Base-by-base conservation (phyloP, 1,140 invertebrate species). In the Meloidogyne exigua region DNA sequence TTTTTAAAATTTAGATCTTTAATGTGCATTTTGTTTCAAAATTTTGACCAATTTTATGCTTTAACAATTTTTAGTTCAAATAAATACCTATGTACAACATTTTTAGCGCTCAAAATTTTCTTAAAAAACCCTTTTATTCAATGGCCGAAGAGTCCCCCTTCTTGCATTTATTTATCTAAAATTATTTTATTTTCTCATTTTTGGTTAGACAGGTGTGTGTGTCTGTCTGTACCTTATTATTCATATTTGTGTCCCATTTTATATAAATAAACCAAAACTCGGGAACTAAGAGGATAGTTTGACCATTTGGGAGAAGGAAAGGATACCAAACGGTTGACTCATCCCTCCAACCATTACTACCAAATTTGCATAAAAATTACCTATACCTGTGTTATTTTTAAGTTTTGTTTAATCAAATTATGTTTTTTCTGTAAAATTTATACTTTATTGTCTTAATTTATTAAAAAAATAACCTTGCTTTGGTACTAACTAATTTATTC, bases 21-120 rank as follows among this genome's bases (percentile, higher is more conserved):
- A n/a, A n/a, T n/a, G n/a, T n/a, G n/a, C 44, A 18, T 57, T 57
- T 57, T 57, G 49, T 57, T 57, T 57, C 49, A n/a, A 57, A 57
- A 57, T 57, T 57, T 57, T n/a, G n/a, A 44, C 9, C 13, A 44
- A 12, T 18, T 44, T 44, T 44, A 57, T n/a, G 13, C n/a, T 57
- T n/a, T n/a, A n/a, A n/a, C n/a, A n/a, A 57, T 57, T 57, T 57
- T 57, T 57, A 57, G 49, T 57, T 18, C 49, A 57, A 57, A 57
- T 57, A 57, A 57, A 57, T 57, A n/a, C 49, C n/a, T n/a, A n/a
- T n/a, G n/a, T n/a, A n/a, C n/a, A 18, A 57, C 36, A 39, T 39
- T 49, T 49, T 49, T 49, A 49, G 44, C 44, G 44, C 44, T 49
- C 13, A 49, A 18, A 32, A 32, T 32, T 49, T 49, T 49, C 44